These are phyloP conservation scores for Troides helena DNA, from an alignment of 2,888 invertebrate species.

Conservation along the genomic window DNA sequence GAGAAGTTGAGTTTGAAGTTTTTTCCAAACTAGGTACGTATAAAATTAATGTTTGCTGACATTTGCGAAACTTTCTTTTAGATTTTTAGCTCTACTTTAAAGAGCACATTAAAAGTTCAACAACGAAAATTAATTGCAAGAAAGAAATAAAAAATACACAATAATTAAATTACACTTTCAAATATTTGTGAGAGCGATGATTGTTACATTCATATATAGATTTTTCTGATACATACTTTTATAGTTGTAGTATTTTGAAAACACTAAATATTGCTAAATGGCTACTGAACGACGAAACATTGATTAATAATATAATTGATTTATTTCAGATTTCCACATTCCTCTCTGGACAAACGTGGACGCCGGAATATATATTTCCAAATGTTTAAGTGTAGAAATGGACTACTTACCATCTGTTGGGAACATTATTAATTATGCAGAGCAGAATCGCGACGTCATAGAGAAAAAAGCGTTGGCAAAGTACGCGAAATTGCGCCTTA, in stretches of 20 bases:
- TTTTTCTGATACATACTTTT: no score
- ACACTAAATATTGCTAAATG: background rate
- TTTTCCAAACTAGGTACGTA: conserved; percentile 44
- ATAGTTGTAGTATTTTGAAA: background rate
- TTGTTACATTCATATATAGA: no score
- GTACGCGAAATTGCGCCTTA: background rate
- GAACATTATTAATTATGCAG: conserved; percentile 43
- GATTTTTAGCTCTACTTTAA: no score
- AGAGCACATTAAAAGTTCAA: no score
- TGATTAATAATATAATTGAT: background rate
- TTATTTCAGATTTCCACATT: conserved; percentile 43
- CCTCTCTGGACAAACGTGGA: conserved; percentile 58
- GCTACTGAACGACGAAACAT: background rate
- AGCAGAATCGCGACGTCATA: conserved; percentile 44
- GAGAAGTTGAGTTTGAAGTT: conserved; percentile 45
- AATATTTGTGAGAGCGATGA: no score
- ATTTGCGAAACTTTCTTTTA: no score
- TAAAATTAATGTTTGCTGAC: background rate
- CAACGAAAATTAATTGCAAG: no score
- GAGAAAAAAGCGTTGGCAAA: conserved; percentile 34
- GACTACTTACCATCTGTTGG: conserved; percentile 34
- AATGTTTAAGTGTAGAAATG: conserved; percentile 38
- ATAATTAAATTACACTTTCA: no score
- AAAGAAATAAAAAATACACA: no score
- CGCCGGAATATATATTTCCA: conserved; percentile 45